Conservation (phyloP, 1,140 invertebrate species). For the Lordiphosa stackelbergi region DNA sequence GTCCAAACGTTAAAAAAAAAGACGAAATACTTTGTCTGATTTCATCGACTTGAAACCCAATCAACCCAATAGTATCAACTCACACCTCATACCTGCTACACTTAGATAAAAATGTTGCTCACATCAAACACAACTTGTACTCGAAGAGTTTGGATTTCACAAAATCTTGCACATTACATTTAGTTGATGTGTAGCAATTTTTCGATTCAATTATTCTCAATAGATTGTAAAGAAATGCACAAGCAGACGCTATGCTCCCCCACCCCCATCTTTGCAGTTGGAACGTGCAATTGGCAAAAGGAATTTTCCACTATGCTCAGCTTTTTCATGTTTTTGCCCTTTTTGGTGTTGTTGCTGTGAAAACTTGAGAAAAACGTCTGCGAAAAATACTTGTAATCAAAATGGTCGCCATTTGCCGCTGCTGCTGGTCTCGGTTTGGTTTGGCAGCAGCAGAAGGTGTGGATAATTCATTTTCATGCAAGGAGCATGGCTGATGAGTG, state of each 20-base stretch:
- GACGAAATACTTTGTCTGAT: no score
- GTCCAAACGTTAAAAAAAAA: no score
- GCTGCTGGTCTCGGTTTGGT: conserved; percentile 19
- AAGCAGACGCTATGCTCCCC: conserved; percentile 27
- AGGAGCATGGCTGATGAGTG: conserved; percentile 34
- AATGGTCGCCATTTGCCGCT: conserved; percentile 32
- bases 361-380: conserved; percentile 54
- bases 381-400: conserved; percentile 63
- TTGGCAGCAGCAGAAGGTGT: conserved; percentile 49
- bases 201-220: conserved; percentile 63
- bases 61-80: no score
- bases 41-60: no score
- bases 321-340: conserved; percentile 12
- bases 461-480: conserved; percentile 54
- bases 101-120: no score
- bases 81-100: no score
- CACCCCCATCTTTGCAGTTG: conserved; percentile 13
- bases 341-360: conserved; percentile 6
- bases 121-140: no score
- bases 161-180: conserved; percentile 15
- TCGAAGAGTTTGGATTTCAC: neutral
- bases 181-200: conserved; percentile 53
- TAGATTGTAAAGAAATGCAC: conserved; percentile 35
- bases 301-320: conserved; percentile 37
- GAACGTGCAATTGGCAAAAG: conserved; percentile 55